Percentiles rank a stretch among this genome's conserved stretches.
These are phyloP conservation scores for Xyrauchen texanus DNA, from an alignment of 2,113 vertebrate genomes.

Conservation along the genomic window DNA sequence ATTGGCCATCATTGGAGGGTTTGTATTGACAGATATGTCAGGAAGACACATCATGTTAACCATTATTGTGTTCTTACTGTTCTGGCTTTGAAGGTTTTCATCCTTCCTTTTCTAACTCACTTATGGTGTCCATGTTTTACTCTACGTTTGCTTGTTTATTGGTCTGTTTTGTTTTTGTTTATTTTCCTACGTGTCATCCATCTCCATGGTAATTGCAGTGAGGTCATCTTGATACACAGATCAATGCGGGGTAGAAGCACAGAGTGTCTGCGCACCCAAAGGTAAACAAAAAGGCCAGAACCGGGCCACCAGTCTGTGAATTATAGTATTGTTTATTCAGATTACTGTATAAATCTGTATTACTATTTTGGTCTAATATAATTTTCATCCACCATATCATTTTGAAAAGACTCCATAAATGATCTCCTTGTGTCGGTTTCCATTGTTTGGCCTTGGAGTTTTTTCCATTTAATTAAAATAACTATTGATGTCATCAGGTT, in stretches of 20 bases:
- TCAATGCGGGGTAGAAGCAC: conserved; percentile 97
- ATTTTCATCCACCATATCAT: too few relatives aligned
- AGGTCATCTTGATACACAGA: conserved; percentile 96
- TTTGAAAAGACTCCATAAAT: too few relatives aligned
- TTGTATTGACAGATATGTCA: not conserved
- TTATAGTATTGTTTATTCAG: conserved; percentile 7
- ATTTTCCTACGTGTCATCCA: conserved; percentile 86
- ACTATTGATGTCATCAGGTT: too few relatives aligned
- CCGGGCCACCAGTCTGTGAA: conserved; percentile 1
- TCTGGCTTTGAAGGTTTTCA: conserved; percentile 26
- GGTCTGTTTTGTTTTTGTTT: conserved; percentile 76
- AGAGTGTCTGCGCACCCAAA: conserved; percentile 94
- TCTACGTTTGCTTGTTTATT: conserved; percentile 57
- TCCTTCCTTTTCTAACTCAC: conserved; percentile 24
- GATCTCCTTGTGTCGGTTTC: too few relatives aligned
- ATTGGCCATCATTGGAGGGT: not conserved
- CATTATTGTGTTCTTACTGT: conserved; percentile 12
- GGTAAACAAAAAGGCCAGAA: conserved; percentile 77
- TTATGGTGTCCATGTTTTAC: conserved; percentile 60
- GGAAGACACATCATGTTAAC: not conserved
- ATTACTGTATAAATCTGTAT: not conserved
- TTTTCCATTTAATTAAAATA: too few relatives aligned
- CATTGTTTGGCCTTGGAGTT: too few relatives aligned
- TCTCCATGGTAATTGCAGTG: conserved; percentile 94
- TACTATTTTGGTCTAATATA: not conserved